Base-by-base conservation (phyloP, 1,140 invertebrate genomes). In the Pollicipes pollicipes region DNA sequence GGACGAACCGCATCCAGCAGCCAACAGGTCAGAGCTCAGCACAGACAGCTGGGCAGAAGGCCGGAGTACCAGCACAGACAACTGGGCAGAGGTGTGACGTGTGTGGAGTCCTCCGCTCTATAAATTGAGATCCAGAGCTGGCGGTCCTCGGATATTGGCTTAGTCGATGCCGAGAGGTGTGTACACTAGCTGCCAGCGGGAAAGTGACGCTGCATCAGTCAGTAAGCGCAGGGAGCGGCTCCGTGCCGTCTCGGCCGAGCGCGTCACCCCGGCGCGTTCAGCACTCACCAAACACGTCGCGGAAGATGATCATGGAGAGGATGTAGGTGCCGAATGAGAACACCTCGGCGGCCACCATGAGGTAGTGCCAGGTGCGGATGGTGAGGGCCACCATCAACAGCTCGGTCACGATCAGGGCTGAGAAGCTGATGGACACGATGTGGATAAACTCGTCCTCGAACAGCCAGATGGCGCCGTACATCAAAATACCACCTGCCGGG, bases 381-480 rank as follows among this genome's bases (percentile, higher is more conserved):
- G 95, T 99, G 72, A 99, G 84, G 35, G 95, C 95, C 69, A 99
- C 95, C 97, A 99, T 99, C 68, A 98, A 89, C 70, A 99, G 84
- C 83, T 99, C 97, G 0, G 96, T 99, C 68, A 99, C 83, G 75
- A 99, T 95, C 27, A 99, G 84, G 30, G 97, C 90, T 24, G 96
- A 96, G 81, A 98, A 99, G 77, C 94, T 97, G 76, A 99, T 99
- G 72, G 95, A 92, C 26, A 99, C 95, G 76, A 99, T 96, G 79
- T 99, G 96, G 76, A 99, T 96, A 76, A 99, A 95, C 82, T 99
- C 96, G 76, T 97, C 93, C 79, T 98, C 94, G 80, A 99, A 99
- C 72, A 99, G 85, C 69, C 98, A 85, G 70, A 99, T 84, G 3
- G 96, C 95, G 68, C 95, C 95, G 79, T 98, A 98, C 95, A 99